Percentiles rank a stretch among this genome's conserved stretches.
Evolutionary conservation across 2,113 vertebrate species (phyloP).

Genomic region (Tachycineta bicolor): DNA sequence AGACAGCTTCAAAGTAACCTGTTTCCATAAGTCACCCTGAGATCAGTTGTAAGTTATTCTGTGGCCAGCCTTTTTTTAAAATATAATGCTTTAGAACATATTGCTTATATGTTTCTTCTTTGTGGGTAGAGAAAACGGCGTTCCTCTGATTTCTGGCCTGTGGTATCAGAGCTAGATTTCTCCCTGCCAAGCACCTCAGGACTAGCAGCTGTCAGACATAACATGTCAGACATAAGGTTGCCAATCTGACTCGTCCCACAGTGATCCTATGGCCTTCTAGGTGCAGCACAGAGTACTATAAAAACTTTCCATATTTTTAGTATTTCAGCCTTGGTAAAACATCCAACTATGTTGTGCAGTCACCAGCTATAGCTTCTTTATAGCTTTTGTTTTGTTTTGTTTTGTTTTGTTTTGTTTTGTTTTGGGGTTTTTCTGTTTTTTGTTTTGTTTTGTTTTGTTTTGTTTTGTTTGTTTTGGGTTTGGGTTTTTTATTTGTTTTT

Average conservation of each 20-base stretch:
- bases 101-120: constrained; percentile 14
- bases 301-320: background rate
- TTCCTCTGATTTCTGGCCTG: constrained; percentile 36
- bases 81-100: background rate
- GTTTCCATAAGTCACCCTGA: background rate
- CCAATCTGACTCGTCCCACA: background rate
- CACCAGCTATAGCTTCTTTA: background rate
- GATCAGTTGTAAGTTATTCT: constrained; percentile 4
- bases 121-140: constrained; percentile 42
- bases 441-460: too few relatives aligned
- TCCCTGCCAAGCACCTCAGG: constrained; percentile 26
- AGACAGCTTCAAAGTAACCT: constrained; percentile 44
- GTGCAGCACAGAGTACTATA: background rate
- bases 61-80: background rate
- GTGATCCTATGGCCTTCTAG: background rate
- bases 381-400: too few relatives aligned
- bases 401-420: too few relatives aligned
- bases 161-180: background rate
- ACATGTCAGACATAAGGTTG: background rate
- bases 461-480: too few relatives aligned
- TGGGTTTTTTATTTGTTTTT: too few relatives aligned
- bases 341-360: background rate
- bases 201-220: constrained; percentile 27
- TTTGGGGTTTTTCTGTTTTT: too few relatives aligned
- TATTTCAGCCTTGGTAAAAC: background rate